Conservation (phyloP, 2,888 invertebrate species). For the Rugalucina vietnamica region DNA sequence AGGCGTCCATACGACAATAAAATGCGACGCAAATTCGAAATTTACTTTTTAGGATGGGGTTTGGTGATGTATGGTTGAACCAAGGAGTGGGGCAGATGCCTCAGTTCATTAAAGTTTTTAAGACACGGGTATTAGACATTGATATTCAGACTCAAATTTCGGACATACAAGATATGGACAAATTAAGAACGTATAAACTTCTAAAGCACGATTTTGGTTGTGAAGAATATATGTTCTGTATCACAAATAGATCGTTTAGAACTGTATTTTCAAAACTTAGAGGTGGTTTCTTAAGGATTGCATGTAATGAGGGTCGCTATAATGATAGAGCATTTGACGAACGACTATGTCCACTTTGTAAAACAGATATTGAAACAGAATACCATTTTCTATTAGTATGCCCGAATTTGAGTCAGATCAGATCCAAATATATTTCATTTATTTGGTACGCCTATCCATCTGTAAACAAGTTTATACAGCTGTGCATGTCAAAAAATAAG, state of each 20-base stretch:
- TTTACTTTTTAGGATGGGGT: too few relatives aligned
- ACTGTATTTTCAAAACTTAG: neutral
- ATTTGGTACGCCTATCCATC: slow-evolving; percentile 1
- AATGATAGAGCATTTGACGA: neutral
- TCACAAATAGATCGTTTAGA: neutral
- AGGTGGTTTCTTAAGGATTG: neutral
- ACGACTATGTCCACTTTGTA: neutral
- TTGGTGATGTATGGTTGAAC: too few relatives aligned
- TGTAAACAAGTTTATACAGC: neutral
- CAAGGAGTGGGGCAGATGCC: too few relatives aligned
- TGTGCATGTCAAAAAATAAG: neutral
- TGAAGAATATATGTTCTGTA: neutral
- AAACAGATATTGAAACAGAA: neutral
- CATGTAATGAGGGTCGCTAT: neutral
- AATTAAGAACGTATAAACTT: neutral
- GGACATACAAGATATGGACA: slow-evolving; percentile 7
- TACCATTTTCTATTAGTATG: neutral
- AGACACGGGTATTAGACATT: neutral
- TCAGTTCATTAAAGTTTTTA: neutral
- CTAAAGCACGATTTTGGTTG: neutral
- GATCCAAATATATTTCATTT: neutral
- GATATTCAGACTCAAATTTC: neutral
- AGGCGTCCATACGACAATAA: too few relatives aligned
- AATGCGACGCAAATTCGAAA: too few relatives aligned
- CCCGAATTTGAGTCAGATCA: neutral